Evolutionary conservation across 2,113 vertebrate species (phyloP), one percentile per base, ranked within the genome.

Genomic region (Chloropsis cyanopogon): DNA sequence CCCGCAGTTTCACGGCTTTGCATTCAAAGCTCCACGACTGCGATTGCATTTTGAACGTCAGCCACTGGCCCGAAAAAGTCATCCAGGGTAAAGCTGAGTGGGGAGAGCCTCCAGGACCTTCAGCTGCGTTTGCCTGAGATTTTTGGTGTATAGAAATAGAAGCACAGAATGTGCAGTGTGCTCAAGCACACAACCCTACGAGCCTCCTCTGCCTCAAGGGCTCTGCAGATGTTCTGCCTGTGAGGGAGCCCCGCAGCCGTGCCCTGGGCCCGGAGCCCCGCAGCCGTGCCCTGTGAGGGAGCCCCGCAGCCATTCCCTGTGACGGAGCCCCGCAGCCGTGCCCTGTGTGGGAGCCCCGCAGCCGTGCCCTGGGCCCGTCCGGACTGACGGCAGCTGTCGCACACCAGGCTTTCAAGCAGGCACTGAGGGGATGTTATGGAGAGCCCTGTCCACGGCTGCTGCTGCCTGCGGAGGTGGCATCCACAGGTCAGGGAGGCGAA

Each of bases 351-450:
- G 47, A 5, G 28, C 7, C 39, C 25, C 3, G 66, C 12, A 26
- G 59, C 47, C 54, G 3, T 12, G 16, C 29, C 37, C 26, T 8
- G 11, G 26, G 10, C 35, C 35, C 1, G 3, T 46, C 88, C 11
- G 1, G 37, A 4, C 21, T 12, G 11, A 31, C 0, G 0, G 54
- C 12, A 4, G 0, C 0, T 3, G 3, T 11, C 2, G 5, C n/a
- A 26, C 31, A 9, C 6, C 0, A 6, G 9, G 4, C 9, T 46
- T 21, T 8, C 16, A 19, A 5, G 35, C 35, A 16, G 61, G 54
- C 28, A 4, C 22, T 1, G 23, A 49, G n/a, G 28, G 17, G 2
- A 37, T 28, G 22, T 8, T 5, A 49, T 5, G 0, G 3, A 31
- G 19, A 61, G 19, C 46, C 42, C 18, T 1, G 3, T 2, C 16